These are phyloP conservation scores for Trissonchulus sp. DNA, from an alignment of 2,888 invertebrate genomes.

Conservation along the genomic window DNA sequence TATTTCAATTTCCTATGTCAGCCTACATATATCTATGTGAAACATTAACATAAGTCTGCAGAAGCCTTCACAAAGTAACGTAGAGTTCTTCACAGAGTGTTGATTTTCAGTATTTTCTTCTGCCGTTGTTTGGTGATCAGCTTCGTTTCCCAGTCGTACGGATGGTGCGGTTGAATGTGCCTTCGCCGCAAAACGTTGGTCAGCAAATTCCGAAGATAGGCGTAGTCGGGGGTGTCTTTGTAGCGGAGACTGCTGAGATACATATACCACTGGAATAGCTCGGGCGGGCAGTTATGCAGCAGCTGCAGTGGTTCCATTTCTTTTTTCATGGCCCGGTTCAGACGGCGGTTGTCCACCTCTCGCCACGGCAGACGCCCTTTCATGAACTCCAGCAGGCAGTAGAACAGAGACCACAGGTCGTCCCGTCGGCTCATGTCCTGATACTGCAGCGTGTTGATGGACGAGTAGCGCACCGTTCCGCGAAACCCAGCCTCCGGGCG, in stretches of 20 bases:
- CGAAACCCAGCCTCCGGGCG: slow-evolving; percentile 91
- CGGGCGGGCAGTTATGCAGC: slow-evolving; percentile 4
- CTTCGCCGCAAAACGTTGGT: neutral
- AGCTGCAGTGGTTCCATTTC: slow-evolving; percentile 22
- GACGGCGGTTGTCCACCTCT: neutral
- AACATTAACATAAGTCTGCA: too few species aligned
- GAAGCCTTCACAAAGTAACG: too few species aligned
- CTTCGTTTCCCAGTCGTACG: slow-evolving; percentile 5
- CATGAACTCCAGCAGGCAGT: slow-evolving; percentile 96
- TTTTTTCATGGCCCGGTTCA: slow-evolving; percentile 5
- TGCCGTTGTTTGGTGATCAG: too few species aligned
- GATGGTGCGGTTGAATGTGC: neutral
- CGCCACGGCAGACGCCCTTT: slow-evolving; percentile 67
- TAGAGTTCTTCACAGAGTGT: too few species aligned
- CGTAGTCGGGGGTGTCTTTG: slow-evolving; percentile 13
- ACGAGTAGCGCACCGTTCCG: slow-evolving; percentile 87
- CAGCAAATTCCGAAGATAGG: neutral
- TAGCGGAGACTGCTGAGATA: neutral
- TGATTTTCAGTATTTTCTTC: too few species aligned
- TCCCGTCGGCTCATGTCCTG: slow-evolving; percentile 96
- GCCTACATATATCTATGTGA: too few species aligned
- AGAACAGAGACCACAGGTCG: slow-evolving; percentile 97
- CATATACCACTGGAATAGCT: neutral
- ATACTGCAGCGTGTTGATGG: slow-evolving; percentile 95
- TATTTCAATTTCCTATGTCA: too few species aligned